Evolutionary conservation across 2,113 vertebrate genomes (phyloP).

Genomic region (Lepisosteus oculatus): DNA sequence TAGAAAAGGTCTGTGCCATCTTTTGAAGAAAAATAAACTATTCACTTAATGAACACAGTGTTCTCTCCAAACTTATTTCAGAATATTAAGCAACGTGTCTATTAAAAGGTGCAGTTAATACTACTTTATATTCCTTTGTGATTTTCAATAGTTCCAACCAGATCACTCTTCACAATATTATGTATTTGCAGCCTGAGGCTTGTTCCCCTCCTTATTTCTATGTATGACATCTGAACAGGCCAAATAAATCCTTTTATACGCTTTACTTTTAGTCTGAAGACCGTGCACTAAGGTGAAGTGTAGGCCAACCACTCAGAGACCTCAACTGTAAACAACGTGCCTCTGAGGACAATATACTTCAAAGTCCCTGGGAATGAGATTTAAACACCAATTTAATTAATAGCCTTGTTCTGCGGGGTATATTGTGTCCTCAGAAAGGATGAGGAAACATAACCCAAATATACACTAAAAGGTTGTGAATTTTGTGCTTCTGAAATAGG

Average conservation of each 20-base stretch:
- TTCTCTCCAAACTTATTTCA: too few species aligned
- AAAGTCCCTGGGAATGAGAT: constrained; percentile 4
- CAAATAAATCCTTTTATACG: not conserved
- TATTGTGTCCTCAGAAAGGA: not conserved
- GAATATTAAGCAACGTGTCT: too few species aligned
- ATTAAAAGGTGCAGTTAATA: too few species aligned
- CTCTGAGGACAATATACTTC: not conserved
- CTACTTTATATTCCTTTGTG: not conserved
- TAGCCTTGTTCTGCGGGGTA: not conserved
- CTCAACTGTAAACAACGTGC: not conserved
- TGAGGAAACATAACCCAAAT: not conserved
- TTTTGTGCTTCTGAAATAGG: too few species aligned
- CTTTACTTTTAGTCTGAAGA: not conserved
- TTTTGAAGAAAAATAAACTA: too few species aligned
- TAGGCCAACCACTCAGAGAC: not conserved
- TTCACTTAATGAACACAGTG: too few species aligned
- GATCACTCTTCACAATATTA: not conserved
- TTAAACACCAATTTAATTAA: not conserved
- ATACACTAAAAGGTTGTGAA: not conserved
- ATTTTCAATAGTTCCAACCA: not conserved
- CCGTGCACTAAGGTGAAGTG: not conserved
- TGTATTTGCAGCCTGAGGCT: not conserved
- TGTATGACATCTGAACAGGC: not conserved
- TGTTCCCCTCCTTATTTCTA: not conserved
- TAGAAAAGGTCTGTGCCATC: too few species aligned